Conservation (phyloP, 2,888 invertebrate species). For the Zaprionus obscuricornis region DNA sequence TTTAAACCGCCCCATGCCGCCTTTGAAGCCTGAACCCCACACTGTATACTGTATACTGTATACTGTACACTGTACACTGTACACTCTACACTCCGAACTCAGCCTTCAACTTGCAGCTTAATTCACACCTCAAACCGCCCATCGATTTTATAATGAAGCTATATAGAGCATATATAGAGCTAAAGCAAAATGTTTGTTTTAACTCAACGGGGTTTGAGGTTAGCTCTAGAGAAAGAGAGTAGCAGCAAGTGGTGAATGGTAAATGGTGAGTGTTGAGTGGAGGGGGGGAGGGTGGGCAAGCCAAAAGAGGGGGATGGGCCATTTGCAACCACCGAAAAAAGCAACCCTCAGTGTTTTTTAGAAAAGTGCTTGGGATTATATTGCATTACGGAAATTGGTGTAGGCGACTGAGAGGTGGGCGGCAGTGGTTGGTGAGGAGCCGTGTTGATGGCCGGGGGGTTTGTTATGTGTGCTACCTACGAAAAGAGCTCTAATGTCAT, state of each 20-base stretch:
- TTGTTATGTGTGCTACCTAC: constrained; percentile 42
- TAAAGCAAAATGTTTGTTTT: constrained; percentile 56
- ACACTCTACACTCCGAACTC: background rate
- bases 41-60: no score
- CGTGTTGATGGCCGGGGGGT: no score
- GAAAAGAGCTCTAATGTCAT: constrained; percentile 41
- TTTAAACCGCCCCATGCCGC: no score
- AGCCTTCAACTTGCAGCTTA: no score
- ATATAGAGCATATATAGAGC: constrained; percentile 29
- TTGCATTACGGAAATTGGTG: constrained; percentile 54
- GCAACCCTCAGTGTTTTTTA: constrained; percentile 22
- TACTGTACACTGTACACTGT: no score
- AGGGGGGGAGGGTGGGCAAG: background rate
- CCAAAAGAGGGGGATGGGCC: background rate
- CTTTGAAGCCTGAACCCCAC: no score
- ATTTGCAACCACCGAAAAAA: constrained; percentile 55
- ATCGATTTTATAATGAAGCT: constrained; percentile 70
- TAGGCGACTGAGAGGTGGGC: no score
- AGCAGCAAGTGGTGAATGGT: no score
- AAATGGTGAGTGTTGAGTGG: no score
- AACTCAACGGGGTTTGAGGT: constrained; percentile 33
- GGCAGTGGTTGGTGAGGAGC: no score
- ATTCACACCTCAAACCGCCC: constrained; percentile 36
- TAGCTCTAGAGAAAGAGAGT: no score
- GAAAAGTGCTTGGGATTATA: constrained; percentile 32